Percentiles rank a stretch among this genome's conserved stretches.
Evolutionary conservation across 2,113 vertebrate genomes (phyloP).

Genomic region (Microcebus tavaratra): DNA sequence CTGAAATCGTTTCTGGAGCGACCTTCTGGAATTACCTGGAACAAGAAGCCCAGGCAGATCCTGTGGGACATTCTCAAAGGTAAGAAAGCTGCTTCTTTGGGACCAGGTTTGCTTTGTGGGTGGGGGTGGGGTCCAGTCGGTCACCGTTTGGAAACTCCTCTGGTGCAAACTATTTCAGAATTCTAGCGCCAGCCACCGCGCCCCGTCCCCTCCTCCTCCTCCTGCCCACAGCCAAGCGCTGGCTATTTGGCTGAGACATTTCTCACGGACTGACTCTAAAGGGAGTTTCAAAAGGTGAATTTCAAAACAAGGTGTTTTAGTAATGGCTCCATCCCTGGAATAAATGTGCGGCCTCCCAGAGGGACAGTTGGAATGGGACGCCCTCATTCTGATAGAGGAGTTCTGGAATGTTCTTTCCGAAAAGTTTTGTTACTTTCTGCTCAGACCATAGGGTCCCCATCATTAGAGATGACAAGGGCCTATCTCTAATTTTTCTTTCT

Average conservation of each 20-base stretch:
- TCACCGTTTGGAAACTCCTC: background rate
- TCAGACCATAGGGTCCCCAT: background rate
- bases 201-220: rapidly evolving
- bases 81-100: background rate
- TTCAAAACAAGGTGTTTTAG: background rate
- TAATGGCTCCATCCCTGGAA: background rate
- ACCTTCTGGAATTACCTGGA: background rate
- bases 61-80: background rate
- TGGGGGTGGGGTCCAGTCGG: background rate
- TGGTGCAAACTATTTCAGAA: background rate
- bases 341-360: background rate
- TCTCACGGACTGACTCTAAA: background rate
- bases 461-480: background rate
- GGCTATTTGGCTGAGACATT: background rate
- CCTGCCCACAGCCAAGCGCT: background rate
- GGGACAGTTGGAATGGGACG: no score
- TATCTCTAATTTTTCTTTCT: background rate
- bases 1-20: background rate
- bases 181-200: background rate
- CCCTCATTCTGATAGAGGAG: background rate
- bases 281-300: background rate
- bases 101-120: background rate
- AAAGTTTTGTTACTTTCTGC: background rate
- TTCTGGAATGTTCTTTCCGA: background rate
- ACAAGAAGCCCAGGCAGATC: background rate